Evolutionary conservation across 2,113 vertebrate genomes (phyloP).

Genomic region (Engraulis encrasicolus): DNA sequence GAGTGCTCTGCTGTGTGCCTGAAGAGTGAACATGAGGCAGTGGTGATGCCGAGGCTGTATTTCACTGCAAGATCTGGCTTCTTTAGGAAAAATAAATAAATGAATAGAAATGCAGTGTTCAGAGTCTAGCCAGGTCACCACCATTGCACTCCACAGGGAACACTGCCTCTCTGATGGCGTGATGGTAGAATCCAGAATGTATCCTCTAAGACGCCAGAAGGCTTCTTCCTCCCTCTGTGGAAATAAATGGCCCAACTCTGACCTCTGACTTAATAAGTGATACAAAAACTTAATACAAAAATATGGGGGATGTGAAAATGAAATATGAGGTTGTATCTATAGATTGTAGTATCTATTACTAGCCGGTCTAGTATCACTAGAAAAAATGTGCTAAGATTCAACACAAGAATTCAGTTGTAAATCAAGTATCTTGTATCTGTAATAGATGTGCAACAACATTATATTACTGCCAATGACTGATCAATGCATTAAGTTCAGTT

Average conservation of each 20-base stretch:
- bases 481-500: no score
- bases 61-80: slow-evolving; percentile 11
- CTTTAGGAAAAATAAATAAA: background rate
- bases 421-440: no score
- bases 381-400: no score
- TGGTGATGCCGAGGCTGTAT: background rate
- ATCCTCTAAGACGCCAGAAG: background rate
- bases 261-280: background rate
- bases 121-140: background rate
- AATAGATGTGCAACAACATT: no score
- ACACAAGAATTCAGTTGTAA: no score
- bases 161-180: background rate
- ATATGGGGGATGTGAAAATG: no score
- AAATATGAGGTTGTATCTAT: no score
- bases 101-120: background rate
- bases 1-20: no score
- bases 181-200: slow-evolving; percentile 5
- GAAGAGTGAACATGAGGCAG: background rate
- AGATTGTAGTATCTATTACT: no score
- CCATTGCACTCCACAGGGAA: background rate
- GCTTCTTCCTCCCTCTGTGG: background rate
- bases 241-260: background rate
- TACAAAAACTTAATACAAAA: no score
- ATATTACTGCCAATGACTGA: no score
- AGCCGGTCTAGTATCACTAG: no score